A percentile compares a stretch with the other conserved stretches of the same genome.
These are phyloP conservation scores for Epizoanthus stellaris DNA, from an alignment of 92 coral and sea anemone genomes.

Conservation along the genomic window DNA sequence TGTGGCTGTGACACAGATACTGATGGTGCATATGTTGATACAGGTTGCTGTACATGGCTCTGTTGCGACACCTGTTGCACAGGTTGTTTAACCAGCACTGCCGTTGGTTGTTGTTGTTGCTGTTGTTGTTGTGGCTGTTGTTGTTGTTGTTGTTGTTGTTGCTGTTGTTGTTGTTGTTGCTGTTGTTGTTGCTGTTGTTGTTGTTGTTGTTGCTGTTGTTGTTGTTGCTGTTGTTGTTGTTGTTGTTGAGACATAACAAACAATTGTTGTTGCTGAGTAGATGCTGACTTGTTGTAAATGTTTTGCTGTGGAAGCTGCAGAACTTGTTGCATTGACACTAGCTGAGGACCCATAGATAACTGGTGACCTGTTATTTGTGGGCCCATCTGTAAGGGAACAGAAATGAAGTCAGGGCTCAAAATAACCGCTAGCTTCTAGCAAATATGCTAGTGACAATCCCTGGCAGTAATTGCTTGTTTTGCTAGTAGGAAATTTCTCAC, in stretches of 20 bases:
- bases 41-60: slow-evolving; percentile 12
- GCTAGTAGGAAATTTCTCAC: too few species aligned
- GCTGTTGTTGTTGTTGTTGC: slow-evolving; percentile 29
- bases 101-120: slow-evolving; percentile 28
- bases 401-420: too few species aligned
- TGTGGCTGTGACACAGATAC: slow-evolving; percentile 18
- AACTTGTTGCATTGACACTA: slow-evolving; percentile 24
- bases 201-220: slow-evolving; percentile 1
- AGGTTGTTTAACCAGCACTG: slow-evolving; percentile 2
- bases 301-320: slow-evolving; percentile 20
- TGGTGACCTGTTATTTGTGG: slow-evolving; percentile 6
- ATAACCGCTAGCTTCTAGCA: too few species aligned
- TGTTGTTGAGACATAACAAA: slow-evolving; percentile 12
- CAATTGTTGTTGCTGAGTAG: slow-evolving; percentile 21
- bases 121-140: slow-evolving; percentile 15
- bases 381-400: not conserved
- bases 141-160: slow-evolving; percentile 21
- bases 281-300: slow-evolving; percentile 12
- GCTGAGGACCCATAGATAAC: slow-evolving; percentile 1
- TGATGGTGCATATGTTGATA: slow-evolving; percentile 15
- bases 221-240: slow-evolving; percentile 3
- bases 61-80: slow-evolving; percentile 16
- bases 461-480: too few species aligned
- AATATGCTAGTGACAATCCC: too few species aligned
- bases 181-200: slow-evolving; percentile 26